Percentiles rank a stretch among this genome's conserved stretches.
Conservation (phyloP, 30 jellyfish, hydroid and myxozoan genomes). For the Chironex yamaguchii region DNA sequence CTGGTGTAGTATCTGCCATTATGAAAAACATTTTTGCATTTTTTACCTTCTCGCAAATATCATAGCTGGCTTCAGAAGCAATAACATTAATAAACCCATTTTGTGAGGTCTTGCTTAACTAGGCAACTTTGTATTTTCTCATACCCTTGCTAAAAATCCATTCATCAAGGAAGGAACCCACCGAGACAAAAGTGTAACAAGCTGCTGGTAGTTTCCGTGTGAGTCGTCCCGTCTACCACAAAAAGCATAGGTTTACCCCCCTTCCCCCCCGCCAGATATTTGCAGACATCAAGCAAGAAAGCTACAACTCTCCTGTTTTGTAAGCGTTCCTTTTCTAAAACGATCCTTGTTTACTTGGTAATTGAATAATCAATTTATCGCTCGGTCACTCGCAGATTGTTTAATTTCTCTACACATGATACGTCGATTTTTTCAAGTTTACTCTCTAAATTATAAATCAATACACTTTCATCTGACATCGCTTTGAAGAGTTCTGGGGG, state of each 20-base stretch:
- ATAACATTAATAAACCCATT: not conserved
- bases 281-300: not conserved
- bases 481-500: too few species aligned
- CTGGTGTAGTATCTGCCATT: too few species aligned
- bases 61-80: slow-evolving; percentile 12
- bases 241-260: slow-evolving; percentile 3
- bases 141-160: not conserved
- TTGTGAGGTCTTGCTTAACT: slow-evolving; percentile 7
- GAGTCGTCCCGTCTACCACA: not conserved
- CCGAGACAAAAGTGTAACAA: slow-evolving; percentile 16
- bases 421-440: too few species aligned
- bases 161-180: slow-evolving; percentile 9
- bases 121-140: slow-evolving; percentile 10
- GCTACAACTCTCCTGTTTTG: slow-evolving; percentile 9
- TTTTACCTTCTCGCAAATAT: slow-evolving; percentile 3
- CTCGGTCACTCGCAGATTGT: slow-evolving; percentile 22
- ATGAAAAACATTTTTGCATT: too few species aligned
- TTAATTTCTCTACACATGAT: not conserved
- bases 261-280: too few species aligned
- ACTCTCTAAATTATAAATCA: too few species aligned
- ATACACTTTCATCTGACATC: too few species aligned
- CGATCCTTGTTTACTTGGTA: not conserved
- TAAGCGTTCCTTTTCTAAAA: too few species aligned
- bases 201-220: slow-evolving; percentile 2
- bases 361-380: not conserved